Evolutionary conservation across 2,113 vertebrate species (phyloP).

Genomic region (Macquaria australasica): DNA sequence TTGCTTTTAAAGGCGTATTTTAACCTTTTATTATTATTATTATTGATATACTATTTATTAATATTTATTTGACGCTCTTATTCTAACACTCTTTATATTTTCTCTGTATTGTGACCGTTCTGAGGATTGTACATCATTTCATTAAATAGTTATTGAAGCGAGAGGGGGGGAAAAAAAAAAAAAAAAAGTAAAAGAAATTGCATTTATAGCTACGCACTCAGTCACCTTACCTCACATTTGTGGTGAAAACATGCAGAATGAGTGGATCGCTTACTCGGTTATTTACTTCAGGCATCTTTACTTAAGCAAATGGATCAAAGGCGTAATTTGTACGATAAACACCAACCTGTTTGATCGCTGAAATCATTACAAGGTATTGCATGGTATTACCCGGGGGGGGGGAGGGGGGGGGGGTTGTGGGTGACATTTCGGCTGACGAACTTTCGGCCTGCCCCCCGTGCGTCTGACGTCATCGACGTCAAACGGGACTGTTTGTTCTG

Average conservation of each 20-base stretch:
- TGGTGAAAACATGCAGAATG: background rate
- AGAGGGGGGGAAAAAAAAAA: no score
- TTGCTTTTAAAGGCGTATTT: no score
- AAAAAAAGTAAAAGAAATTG: no score
- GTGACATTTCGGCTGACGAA: constrained; percentile 61
- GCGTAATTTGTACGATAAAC: background rate
- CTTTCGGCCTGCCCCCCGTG: constrained; percentile 55
- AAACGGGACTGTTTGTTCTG: constrained; percentile 85
- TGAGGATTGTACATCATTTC: no score
- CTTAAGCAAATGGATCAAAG: background rate
- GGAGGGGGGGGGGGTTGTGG: background rate
- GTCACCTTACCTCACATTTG: background rate
- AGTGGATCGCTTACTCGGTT: no score
- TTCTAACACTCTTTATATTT: background rate
- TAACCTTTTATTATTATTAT: background rate
- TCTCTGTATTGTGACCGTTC: no score
- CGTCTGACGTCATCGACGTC: constrained; percentile 84
- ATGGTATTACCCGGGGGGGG: constrained; percentile 22
- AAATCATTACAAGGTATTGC: constrained; percentile 65
- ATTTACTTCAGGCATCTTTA: background rate
- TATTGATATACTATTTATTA: background rate
- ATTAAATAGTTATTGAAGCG: no score
- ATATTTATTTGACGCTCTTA: no score
- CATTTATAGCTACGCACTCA: background rate
- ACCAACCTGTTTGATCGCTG: background rate